Evolutionary conservation across 2,888 invertebrate species (phyloP), one percentile per base, ranked within the genome.

Genomic region (Morpho helenor): DNA sequence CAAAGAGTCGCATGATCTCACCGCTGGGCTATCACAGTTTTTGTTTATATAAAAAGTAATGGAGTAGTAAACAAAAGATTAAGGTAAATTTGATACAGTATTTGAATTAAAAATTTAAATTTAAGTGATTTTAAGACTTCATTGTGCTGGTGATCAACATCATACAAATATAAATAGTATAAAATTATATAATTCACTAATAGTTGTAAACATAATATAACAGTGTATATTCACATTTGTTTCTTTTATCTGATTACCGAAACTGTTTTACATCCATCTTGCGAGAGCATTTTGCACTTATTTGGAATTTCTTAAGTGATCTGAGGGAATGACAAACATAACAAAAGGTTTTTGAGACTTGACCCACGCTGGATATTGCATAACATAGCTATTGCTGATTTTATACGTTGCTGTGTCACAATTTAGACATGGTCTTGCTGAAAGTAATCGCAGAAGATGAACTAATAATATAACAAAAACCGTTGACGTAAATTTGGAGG

Each of bases 401-500:
- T 31, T 56, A 22, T 54, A 51, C 23, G 55, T 70, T 70, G 66
- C 40, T 47, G 53, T 81, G 79, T 79, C 75, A 68, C 73, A 79
- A 82, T 70, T 67, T 66, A 71, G 78, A 77, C 72, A 79, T 81
- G 75, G 73, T 80, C 73, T 84, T 80, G 76, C 80, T 75, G 67
- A 81, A 82, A 80, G 72, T 73, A 77, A 80, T 80, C 79, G 81
- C 79, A 72, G 79, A 74, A 79, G 84, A 79, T 73, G 71, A 67
- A 58, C 71, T 68, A 74, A 77, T 74, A 75, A 59, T 61, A 52
- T 52, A 50, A 52, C 40, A 64, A 53, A 65, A 63, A 61, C 47
- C 54, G 49, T 49, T 56, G 52, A 47, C 10, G 46, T 7, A 49
- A 56, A 63, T 10, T 22, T 49, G 4, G 47, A 22, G 39, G 45